Base-by-base conservation (phyloP, 92 coral and sea anemone species). In the Umimayanthus kanabou region DNA sequence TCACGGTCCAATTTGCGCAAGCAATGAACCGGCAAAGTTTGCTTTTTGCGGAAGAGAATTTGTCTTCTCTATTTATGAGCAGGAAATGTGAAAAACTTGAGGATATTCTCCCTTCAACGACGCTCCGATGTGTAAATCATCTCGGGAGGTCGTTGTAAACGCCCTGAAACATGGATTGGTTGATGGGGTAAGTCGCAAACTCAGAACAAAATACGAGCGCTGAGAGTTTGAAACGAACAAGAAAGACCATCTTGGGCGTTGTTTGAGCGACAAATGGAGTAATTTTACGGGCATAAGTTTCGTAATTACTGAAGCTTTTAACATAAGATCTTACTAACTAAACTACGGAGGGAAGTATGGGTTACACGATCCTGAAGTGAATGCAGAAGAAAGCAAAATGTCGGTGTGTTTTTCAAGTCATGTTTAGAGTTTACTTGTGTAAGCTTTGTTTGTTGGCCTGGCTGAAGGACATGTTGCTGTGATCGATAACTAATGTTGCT, bases 151-250 rank as follows among this genome's bases (percentile, higher is more conserved):
- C 88, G 89, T 84, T 74, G 73, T 92, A 85, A 90, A 90, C 84
- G 88, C 88, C 92, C 90, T 83, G 70, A 88, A 90, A 85, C 88
- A 97, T 97, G 99, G 99, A 97, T 87, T 97, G 99, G 99, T 90
- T 97, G 40, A 97, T 97, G 92, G 95, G 98, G 99, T 97, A 75
- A 89, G 99, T 87, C 71, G 14, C 4, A 40, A 28, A 15, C 25
- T 28, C 30, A 47, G 29, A 74, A 39, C 71, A 88, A 30, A 72
- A 26, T 29, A 45, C 37, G 80, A 43, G 66, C 39, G 30, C 25
- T 28, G 29, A 39, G 77, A 70, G 30, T 28, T 47, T 71, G 43
- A 23, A 72, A 47, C 80, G 69, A 88, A 39, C 78, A 77, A 73
- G 65, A 72, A 74, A 74, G 66, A 77, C 37, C 90, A 77, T 85